Evolutionary conservation across 2,113 vertebrate species (phyloP).

Genomic region (Rhea americana): DNA sequence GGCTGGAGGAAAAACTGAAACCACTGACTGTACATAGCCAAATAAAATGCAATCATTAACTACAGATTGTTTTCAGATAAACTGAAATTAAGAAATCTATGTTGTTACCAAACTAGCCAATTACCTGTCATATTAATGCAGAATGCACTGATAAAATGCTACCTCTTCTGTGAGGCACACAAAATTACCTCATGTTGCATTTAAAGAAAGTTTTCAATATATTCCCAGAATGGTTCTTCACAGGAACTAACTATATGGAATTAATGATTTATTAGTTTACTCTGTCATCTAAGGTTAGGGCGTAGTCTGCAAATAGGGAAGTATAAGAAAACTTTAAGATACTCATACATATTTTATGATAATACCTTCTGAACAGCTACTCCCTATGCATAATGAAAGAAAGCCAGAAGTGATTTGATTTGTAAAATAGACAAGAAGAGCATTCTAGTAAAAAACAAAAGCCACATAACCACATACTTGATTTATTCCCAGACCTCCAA

Average conservation of each 20-base stretch:
- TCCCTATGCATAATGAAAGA: not conserved
- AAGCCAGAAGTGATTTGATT: not conserved
- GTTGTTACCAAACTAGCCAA: not conserved
- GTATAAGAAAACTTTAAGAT: not conserved
- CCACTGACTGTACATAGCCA: no score
- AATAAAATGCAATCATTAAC: no score
- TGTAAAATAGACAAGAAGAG: not conserved
- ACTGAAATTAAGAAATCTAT: not conserved
- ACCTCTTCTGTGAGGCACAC: not conserved
- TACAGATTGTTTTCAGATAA: no score
- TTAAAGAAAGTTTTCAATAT: not conserved
- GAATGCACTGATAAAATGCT: not conserved
- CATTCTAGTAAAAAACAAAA: not conserved
- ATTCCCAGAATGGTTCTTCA: no score
- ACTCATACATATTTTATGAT: not conserved
- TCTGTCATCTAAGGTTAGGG: not conserved
- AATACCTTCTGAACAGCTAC: not conserved
- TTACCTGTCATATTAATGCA: not conserved
- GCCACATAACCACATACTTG: not conserved
- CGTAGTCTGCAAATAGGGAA: not conserved
- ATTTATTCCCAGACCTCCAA: not conserved
- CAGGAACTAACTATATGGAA: not conserved
- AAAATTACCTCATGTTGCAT: not conserved
- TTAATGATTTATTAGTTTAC: not conserved
- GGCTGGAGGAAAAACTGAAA: not conserved